These are phyloP conservation scores for Boloria selene DNA, from an alignment of 2,888 invertebrate genomes.

Conservation along the genomic window DNA sequence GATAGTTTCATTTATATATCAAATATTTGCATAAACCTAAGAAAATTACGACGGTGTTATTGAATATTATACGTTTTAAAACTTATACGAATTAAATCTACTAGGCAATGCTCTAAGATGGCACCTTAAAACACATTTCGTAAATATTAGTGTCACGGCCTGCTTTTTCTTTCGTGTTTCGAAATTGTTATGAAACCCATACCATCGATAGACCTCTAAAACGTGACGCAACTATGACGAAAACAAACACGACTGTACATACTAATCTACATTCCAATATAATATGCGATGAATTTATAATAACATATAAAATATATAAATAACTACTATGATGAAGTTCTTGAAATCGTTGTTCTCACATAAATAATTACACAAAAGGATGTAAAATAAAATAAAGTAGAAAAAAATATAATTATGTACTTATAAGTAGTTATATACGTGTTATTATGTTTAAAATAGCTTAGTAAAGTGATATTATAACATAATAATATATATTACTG, in stretches of 20 bases:
- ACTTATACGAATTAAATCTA: slow-evolving; percentile 19
- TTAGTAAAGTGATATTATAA: too few species aligned
- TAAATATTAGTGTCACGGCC: slow-evolving; percentile 34
- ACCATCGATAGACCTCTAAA: slow-evolving; percentile 34
- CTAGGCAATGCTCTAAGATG: slow-evolving; percentile 22
- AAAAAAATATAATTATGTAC: background rate
- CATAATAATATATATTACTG: too few species aligned
- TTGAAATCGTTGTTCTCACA: slow-evolving; percentile 8
- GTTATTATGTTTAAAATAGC: too few species aligned
- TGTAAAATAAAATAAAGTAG: slow-evolving; percentile 5
- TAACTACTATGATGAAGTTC: background rate
- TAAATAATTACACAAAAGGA: slow-evolving; percentile 4
- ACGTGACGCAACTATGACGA: slow-evolving; percentile 31
- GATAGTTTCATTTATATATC: too few species aligned
- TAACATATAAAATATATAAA: slow-evolving; percentile 4
- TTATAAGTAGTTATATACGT: background rate
- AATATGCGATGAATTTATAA: background rate
- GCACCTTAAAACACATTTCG: slow-evolving; percentile 35
- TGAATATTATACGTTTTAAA: slow-evolving; percentile 5
- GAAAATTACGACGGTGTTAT: slow-evolving; percentile 20
- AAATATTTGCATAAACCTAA: too few species aligned
- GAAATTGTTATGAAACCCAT: slow-evolving; percentile 31
- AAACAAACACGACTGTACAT: slow-evolving; percentile 33
- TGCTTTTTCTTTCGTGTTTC: slow-evolving; percentile 32
- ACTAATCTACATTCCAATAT: slow-evolving; percentile 21